These are phyloP conservation scores for Platichthys stellatus DNA, from an alignment of 2,113 vertebrate genomes.

Conservation along the genomic window DNA sequence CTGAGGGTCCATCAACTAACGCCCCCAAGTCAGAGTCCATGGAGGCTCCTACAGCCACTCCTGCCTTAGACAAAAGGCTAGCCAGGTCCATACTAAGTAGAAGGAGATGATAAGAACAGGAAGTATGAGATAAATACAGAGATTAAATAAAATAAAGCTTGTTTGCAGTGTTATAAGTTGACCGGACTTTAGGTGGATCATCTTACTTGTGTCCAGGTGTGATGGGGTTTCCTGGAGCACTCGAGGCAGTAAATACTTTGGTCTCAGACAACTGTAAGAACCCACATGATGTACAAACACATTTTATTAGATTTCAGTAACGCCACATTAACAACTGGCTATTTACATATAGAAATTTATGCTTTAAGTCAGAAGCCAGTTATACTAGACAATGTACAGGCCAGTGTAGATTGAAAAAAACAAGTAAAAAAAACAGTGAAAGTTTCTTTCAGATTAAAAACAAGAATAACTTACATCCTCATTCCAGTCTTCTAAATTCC, in stretches of 20 bases:
- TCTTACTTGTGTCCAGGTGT: conserved; percentile 87
- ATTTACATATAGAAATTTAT: neutral
- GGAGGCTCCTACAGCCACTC: conserved; percentile 62
- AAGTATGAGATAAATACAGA: neutral
- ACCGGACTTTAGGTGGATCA: neutral
- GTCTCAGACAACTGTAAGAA: conserved; percentile 92
- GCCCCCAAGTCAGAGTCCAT: conserved; percentile 80
- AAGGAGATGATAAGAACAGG: neutral
- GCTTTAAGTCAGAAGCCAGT: neutral
- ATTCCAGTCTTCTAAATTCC: conserved; percentile 95
- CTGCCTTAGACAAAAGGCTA: conserved; percentile 87
- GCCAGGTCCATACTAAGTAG: conserved; percentile 86
- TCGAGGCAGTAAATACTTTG: conserved; percentile 96
- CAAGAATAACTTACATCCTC: conserved; percentile 88
- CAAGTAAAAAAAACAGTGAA: neutral
- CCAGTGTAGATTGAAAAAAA: neutral
- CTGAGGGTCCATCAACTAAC: conserved; percentile 84
- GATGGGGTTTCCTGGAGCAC: conserved; percentile 85
- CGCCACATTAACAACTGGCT: neutral
- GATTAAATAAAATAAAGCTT: neutral
- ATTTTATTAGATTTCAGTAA: neutral
- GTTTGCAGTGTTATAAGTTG: neutral
- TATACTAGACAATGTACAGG: neutral
- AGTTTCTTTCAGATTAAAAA: neutral
- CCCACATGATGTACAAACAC: conserved; percentile 1